Evolutionary conservation across 2,113 vertebrate genomes (phyloP).

Genomic region (Neomonachus schauinslandi): DNA sequence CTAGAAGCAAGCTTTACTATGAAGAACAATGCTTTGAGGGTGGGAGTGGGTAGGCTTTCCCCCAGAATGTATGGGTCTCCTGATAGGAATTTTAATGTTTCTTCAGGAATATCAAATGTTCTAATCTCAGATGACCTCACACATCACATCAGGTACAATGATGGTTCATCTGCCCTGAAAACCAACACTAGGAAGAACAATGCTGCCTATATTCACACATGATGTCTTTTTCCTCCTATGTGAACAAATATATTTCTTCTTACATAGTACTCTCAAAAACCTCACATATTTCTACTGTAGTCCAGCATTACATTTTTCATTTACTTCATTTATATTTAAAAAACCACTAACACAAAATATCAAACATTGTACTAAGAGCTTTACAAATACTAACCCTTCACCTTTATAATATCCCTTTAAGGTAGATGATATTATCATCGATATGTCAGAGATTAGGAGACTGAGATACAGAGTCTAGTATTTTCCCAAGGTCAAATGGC

Average conservation of each 20-base stretch:
- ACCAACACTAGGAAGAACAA: conserved; percentile 32
- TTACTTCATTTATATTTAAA: neutral
- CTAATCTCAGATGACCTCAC: conserved; percentile 84
- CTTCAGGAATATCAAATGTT: conserved; percentile 91
- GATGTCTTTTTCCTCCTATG: neutral
- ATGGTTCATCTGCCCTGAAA: conserved; percentile 75
- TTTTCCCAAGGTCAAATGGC: neutral
- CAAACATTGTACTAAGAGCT: neutral
- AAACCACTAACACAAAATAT: neutral
- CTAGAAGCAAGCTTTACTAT: neutral
- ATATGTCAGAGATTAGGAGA: neutral
- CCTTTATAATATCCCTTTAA: neutral
- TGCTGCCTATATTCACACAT: neutral
- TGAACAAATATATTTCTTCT: neutral
- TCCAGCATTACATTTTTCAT: neutral
- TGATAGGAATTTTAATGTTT: conserved; percentile 93
- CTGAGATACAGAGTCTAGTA: neutral
- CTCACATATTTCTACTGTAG: neutral
- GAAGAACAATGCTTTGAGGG: conserved; percentile 55
- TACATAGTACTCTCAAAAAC: neutral
- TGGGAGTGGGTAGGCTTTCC: conserved; percentile 57
- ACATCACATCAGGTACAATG: conserved; percentile 66
- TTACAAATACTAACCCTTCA: neutral
- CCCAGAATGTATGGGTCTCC: conserved; percentile 83
- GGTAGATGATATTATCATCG: neutral